Base-by-base conservation (phyloP, 1,140 invertebrate genomes). In the Papilio glaucus region DNA sequence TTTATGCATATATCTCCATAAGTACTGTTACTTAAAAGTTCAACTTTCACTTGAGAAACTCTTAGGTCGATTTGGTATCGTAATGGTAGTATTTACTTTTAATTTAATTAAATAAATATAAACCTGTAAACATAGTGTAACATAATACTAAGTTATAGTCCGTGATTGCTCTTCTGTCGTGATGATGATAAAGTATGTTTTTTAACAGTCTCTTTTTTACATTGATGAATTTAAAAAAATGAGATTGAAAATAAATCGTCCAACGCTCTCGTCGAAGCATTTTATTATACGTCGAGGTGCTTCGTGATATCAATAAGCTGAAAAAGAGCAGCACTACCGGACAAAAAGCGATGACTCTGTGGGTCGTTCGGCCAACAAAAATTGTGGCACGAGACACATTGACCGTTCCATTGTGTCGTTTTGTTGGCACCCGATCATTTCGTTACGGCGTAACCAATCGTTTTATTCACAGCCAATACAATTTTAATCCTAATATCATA, bases 331-430 rank as follows among this genome's bases (percentile, higher is more conserved):
- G 61, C 29, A 37, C 61, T 62, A 69, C 65, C 26, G 41, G 57
- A 72, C 73, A 86, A 84, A 87, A 84, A 84, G 76, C 70, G 62
- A 60, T 75, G 49, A 57, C 60, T 74, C 77, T 84, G 71, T 73
- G 78, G 74, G 72, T 77, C 75, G 72, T 37, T 60, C 53, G 67
- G 73, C 72, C 73, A 77, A 86, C 80, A 80, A 81, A 86, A 87
- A 87, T 87, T 77, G 80, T 88, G 87, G 88, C 88, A 90, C 88
- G 87, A 89, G 88, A 85, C 86, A 88, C 82, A 85, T 83, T 85
- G 84, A 83, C 83, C 85, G 81, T 77, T 79, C 73, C 77, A 84
- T 84, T 89, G 80, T 86, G 72, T 86, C 78, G 77, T 89, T 85
- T 87, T 88, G 85, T 87, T 86, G 81, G 76, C 79, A 79, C 78